Percentiles rank a stretch among this genome's conserved stretches.
Conservation (phyloP, 2,888 invertebrate genomes). For the Mythimna ferrago region DNA sequence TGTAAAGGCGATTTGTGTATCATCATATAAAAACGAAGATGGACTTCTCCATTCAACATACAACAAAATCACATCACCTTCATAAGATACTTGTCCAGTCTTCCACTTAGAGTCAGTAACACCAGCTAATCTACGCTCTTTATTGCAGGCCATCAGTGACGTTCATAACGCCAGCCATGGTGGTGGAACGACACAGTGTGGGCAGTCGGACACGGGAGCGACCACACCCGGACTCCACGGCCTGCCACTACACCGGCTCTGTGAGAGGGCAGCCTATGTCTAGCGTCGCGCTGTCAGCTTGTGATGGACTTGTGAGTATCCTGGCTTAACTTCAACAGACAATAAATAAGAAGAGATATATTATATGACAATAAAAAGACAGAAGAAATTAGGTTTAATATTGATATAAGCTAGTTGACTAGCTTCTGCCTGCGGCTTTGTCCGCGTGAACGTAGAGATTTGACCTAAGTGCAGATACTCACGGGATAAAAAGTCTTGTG, state of each 20-base stretch:
- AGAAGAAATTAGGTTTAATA: too few relatives aligned
- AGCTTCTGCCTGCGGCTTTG: too few relatives aligned
- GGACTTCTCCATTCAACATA: not conserved
- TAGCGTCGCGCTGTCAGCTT: conserved; percentile 94
- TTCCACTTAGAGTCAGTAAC: not conserved
- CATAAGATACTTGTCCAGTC: not conserved
- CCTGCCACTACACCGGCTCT: conserved; percentile 95
- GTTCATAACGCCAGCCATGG: conserved; percentile 93
- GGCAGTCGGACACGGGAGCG: conserved; percentile 88
- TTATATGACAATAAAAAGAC: too few relatives aligned
- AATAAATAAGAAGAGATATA: too few relatives aligned
- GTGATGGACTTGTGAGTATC: conserved; percentile 95
- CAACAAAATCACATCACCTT: too few relatives aligned
- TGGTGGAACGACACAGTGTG: conserved; percentile 93
- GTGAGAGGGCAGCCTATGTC: conserved; percentile 93
- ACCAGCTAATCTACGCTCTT: conserved; percentile 28
- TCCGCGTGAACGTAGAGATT: too few relatives aligned
- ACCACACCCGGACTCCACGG: conserved; percentile 87
- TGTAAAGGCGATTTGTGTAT: too few relatives aligned
- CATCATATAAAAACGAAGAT: too few relatives aligned
- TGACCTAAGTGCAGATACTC: too few relatives aligned
- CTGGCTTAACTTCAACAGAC: too few relatives aligned
- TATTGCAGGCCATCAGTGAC: conserved; percentile 91
- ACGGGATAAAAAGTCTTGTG: too few relatives aligned
- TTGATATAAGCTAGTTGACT: too few relatives aligned